Evolutionary conservation across 2,888 invertebrate genomes (phyloP), one percentile per base, ranked within the genome.

Genomic region (Lasioglossum malachurum): DNA sequence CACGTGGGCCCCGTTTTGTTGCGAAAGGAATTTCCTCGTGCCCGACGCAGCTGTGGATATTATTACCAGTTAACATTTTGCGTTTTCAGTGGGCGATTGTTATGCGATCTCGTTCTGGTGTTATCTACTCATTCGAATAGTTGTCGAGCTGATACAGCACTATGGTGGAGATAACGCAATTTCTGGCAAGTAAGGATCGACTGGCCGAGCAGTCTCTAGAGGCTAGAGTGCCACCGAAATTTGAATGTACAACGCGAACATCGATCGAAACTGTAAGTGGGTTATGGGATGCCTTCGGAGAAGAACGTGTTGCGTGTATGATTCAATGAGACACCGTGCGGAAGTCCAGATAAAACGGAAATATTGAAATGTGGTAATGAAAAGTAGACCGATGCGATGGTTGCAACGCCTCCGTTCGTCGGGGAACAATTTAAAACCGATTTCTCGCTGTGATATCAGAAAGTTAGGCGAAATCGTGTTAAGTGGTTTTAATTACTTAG

Each of bases 401-500:
- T 71, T 83, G 73, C 75, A 35, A 64, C 14, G 72, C 53, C 60
- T 79, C 64, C 75, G 23, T 67, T 35, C 78, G 75, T 57, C 72
- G 16, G 81, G 12, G 80, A 87, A 83, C 84, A 88, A 88, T 91
- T 89, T 91, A 89, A 84, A 90, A 83, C 83, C 83, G 89, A 91
- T 87, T 84, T 86, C 85, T 88, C 86, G 67, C 80, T 78, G 83
- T 83, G 88, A 90, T 91, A 91, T 90, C 90, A 88, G 86, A 87
- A 91, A 90, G 91, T 92, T 92, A 87, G 88, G 86, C 87, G 86
- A 89, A 89, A 91, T 88, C 86, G 88, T 90, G 92, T 93, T 93
- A 92, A 93, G 91, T 91, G 91, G 88, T 93, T 93, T 92, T 93
- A 93, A 93, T 93, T 93, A 92, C 88, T 92, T 91, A 89, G 83